Conservation (phyloP, 2,797 vertebrate genomes). For the Stomatorhinus walkeri region DNA sequence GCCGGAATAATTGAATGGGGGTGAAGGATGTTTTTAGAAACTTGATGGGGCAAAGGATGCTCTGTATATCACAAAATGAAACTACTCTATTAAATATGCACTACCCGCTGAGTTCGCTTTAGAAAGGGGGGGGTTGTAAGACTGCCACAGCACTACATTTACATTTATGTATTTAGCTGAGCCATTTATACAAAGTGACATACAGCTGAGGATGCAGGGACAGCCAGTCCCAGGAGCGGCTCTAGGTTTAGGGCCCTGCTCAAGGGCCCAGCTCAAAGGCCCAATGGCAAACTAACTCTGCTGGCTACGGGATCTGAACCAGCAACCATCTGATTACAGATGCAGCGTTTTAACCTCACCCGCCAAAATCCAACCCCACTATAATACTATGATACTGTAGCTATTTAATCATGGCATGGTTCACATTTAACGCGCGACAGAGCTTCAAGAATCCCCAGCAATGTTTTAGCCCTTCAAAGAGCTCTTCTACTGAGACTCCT, state of each 20-base stretch:
- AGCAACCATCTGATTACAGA: not conserved
- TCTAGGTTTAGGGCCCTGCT: not conserved
- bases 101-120: not conserved
- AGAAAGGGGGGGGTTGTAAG: not conserved
- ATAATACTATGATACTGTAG: not conserved
- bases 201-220: not conserved
- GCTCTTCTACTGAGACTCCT: not conserved
- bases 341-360: not conserved
- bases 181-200: not conserved
- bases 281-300: not conserved
- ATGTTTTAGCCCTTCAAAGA: not conserved
- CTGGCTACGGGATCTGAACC: not conserved
- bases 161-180: not conserved
- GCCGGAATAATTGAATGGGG: not conserved
- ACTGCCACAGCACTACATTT: not conserved
- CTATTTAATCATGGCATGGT: not conserved
- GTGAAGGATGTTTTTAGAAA: not conserved
- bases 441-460: not conserved
- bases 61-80: slow-evolving; percentile 11
- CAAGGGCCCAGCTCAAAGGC: not conserved
- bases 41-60: not conserved
- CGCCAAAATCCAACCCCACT: not conserved
- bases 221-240: not conserved
- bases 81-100: not conserved
- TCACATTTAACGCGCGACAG: not conserved